Evolutionary conservation across 2,888 invertebrate genomes (phyloP), one percentile per base, ranked within the genome.

Genomic region (Aphelenchoides bicaudatus): DNA sequence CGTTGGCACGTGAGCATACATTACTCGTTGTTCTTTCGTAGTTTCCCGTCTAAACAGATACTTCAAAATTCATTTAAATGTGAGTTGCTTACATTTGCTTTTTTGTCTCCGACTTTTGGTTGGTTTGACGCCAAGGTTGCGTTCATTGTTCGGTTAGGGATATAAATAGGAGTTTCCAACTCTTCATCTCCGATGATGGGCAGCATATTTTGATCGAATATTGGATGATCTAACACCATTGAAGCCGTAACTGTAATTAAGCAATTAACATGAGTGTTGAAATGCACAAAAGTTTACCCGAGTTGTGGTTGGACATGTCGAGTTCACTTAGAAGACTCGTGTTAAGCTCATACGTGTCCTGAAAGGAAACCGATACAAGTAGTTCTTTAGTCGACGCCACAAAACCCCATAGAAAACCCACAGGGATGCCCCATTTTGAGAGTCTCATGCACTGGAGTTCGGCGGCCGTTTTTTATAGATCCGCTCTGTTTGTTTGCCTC

Each of bases 181-280:
- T 51, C 52, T n/a, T 51, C 52, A 27, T 51, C 52, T 37, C 52
- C 52, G 38, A 51, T 51, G 31, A 51, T 51, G 8, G 52, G 52
- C 52, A 51, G 21, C 6, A 51, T 19, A 10, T 37, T 34, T 1
- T 23, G 19, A 28, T 51, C 52, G 37, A 51, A 39, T 23, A 37
- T n/a, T 21, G 52, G 52, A 16, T 37, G 1, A 16, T 51, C 52
- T 3, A 51, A 29, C 31, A 51, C 52, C 19, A 51, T 51, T 3
- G 37, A 37, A 16, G 52, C 16, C 16, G 23, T n/a, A 16, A 51
- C 52, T 51, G 51, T 38, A 51, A 51, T n/a, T 5, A 10, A 10
- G 3, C 3, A 16, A 28, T 48, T 48, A 2, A 23, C 2, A 48
- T 29, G 30, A 48, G 16, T 21, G 13, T 2, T 16, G 25, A 46